These are phyloP conservation scores for Aplysina aerophoba DNA, from an alignment of 37 sponge, comb jelly and placozoan genomes.

Conservation along the genomic window DNA sequence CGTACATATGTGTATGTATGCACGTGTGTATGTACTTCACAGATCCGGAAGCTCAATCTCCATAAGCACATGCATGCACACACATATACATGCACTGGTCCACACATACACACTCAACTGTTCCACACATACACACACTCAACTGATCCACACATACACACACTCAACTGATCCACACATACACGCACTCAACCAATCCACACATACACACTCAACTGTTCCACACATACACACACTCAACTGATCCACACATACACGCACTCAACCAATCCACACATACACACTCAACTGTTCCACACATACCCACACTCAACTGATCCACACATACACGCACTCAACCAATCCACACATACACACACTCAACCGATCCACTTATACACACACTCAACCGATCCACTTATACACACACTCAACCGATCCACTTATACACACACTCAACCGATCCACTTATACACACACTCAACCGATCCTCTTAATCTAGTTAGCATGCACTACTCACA, in stretches of 20 bases:
- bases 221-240: no score
- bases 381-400: neutral
- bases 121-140: no score
- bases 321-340: neutral
- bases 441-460: no score
- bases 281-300: no score
- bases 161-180: constrained; percentile 90
- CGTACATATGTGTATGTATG: no score
- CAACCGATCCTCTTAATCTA: no score
- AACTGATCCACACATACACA: neutral
- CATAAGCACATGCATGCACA: constrained; percentile 12
- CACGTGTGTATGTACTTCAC: no score
- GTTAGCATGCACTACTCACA: constrained; percentile 40
- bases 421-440: neutral
- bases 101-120: constrained; percentile 17
- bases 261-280: no score
- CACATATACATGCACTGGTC: constrained; percentile 19
- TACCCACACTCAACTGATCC: neutral
- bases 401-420: constrained; percentile 25
- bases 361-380: neutral
- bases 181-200: no score
- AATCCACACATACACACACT: neutral
- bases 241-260: no score
- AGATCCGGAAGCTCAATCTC: no score
- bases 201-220: no score